Evolutionary conservation across 2,888 invertebrate species (phyloP).

Genomic region (Tetragnatha montana): DNA sequence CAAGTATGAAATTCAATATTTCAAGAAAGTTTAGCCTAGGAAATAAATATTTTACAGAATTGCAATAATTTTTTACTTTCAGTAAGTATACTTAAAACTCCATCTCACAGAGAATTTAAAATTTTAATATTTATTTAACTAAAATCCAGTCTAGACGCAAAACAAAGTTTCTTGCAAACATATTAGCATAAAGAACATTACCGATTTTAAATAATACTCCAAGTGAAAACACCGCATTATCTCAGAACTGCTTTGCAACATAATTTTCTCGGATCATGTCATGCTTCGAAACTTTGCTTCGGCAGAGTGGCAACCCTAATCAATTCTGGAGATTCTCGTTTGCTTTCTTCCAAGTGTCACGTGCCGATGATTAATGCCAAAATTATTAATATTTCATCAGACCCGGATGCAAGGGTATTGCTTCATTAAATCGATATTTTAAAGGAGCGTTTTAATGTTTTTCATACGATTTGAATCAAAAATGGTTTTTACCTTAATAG

Average conservation of each 20-base stretch:
- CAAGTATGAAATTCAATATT: too few species aligned
- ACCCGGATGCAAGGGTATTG: constrained; percentile 7
- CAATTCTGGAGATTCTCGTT: constrained; percentile 34
- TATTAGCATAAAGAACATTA: too few species aligned
- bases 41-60: too few species aligned
- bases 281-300: background rate
- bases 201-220: background rate
- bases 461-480: background rate
- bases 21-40: too few species aligned
- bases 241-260: background rate
- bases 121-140: too few species aligned
- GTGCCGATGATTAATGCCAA: constrained; percentile 43
- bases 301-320: constrained; percentile 8
- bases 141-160: too few species aligned
- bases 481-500: background rate
- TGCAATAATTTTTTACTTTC: too few species aligned
- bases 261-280: background rate
- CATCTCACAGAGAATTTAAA: too few species aligned
- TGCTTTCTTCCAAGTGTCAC: constrained; percentile 34
- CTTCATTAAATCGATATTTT: constrained; percentile 44
- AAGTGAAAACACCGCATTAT: background rate
- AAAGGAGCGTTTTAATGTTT: background rate
- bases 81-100: too few species aligned
- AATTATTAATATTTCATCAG: constrained; percentile 42
- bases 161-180: too few species aligned